Evolutionary conservation across 2,113 vertebrate genomes (phyloP), one percentile per base, ranked within the genome.

Genomic region (Rhombomys opimus): DNA sequence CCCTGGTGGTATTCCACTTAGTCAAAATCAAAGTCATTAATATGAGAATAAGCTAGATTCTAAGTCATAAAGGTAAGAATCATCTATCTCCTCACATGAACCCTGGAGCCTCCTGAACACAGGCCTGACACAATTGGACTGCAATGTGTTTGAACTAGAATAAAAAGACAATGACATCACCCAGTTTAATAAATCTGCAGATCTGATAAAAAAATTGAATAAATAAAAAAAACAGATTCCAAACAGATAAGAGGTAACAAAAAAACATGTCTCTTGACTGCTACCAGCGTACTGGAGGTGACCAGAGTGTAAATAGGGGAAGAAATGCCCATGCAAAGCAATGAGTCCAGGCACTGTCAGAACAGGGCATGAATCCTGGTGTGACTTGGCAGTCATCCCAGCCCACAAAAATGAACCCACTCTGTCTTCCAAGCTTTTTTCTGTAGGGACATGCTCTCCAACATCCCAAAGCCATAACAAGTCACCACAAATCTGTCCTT

Each of bases 401-500:
- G 30, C 41, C 87, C 80, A 61, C 73, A 68, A 63, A 78, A 23
- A 91, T 5, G 57, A 95, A 96, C 52, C 38, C n/a, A 46, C 80
- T 87, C 54, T 84, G 8, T 70, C 77, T 94, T 67, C 77, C 54
- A 93, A 65, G 32, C 76, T 46, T 46, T 70, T 78, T 95, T 92
- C 88, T 86, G 63, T 46, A 90, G 54, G 93, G 54, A 77, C 22
- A 7, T 82, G 76, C 50, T 94, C 91, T 90, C 67, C 90, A 92
- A 78, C 61, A 59, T 88, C 90, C 88, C 72, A 90, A 91, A 90
- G 63, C 20, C 0, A 0, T 61, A 67, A 95, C 90, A 91, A 95
- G 84, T 92, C 46, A 84, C 46, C 65, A 61, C 93, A 96, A 70
- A 95, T 93, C 68, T 89, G 17, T 50, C 68, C 73, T 93, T 90